A percentile compares a stretch with the other conserved stretches of the same genome.
phyloP scores from a whole-genome alignment of 2,113 vertebrate genomes.

The Apus apus region DNA sequence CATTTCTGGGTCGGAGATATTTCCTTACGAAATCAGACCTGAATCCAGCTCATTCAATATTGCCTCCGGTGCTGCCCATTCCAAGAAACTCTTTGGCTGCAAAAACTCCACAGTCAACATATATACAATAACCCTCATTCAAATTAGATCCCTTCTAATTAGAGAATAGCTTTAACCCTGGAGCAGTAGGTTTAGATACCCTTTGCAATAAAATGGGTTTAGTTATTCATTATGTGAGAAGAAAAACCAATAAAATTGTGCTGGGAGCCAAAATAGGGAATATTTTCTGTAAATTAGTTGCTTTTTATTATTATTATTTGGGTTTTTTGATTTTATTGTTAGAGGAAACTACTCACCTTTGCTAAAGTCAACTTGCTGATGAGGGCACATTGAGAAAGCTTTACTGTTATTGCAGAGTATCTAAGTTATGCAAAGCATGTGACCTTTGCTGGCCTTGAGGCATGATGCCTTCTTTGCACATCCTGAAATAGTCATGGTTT shows the following conservation, averaged over 20 bases:
- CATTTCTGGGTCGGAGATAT: not conserved
- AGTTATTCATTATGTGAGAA: conserved; percentile 31
- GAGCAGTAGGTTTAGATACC: not conserved
- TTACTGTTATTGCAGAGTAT: not conserved
- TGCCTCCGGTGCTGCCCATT: not conserved
- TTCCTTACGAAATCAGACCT: not conserved
- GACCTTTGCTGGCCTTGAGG: conserved; percentile 66
- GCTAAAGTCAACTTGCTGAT: not conserved
- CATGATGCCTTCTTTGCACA: conserved; percentile 69
- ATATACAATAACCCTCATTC: not conserved
- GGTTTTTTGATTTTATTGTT: not conserved
- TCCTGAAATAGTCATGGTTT: conserved; percentile 75
- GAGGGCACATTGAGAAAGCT: not conserved
- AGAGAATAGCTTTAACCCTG: not conserved
- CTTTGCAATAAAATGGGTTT: conserved; percentile 38
- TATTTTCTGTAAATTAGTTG: not conserved
- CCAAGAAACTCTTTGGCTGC: not conserved
- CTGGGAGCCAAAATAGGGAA: conserved; percentile 11
- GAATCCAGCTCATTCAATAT: not conserved
- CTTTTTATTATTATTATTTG: not conserved
- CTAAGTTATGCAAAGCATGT: conserved; percentile 44
- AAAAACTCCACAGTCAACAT: conserved; percentile 32
- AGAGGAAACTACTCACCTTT: not conserved
- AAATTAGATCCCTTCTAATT: conserved; percentile 33
- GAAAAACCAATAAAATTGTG: conserved; percentile 37